Evolutionary conservation across 2,888 invertebrate genomes (phyloP), one percentile per base, ranked within the genome.

Genomic region (Catocala sponsa): DNA sequence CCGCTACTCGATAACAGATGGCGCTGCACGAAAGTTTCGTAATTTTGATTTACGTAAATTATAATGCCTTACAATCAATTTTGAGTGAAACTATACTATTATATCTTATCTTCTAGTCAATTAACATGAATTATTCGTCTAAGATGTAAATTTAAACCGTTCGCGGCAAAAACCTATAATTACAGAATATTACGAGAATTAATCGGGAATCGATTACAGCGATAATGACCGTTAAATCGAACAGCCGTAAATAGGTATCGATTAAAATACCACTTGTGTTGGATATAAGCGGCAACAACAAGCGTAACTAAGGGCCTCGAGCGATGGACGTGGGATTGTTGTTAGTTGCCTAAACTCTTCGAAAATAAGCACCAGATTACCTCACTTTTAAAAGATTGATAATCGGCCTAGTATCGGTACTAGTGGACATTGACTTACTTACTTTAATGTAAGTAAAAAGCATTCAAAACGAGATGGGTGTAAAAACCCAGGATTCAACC

Each of bases 1-100:
- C 43, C 4, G 76, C 91, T 89, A 91, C 83, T 90, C 84, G 65
- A 73, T 59, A 75, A 78, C 60, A 91, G 91, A 87, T 90, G 90
- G 88, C 91, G 87, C 67, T 79, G 75, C n/a, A 6, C 25, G 6
- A 4, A 11, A 33, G 11, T 41, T 52, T 6, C 12, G 6, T 6
- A 11, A 33, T 15, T 41, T 52, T 6, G 1, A 5, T 60, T 25
- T 10, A 4, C 35, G 12, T 43, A 15, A 46, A 54, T 46, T 13
- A 46, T 7, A 11, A 12, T 35, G 7, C 49, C n/a, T 4, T 6
- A 25, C 0, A 25, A 46, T 11, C 4, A 52, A 49, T 43, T n/a
- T 44, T 5, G 42, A 72, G 55, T 49, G 52, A 73, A 67, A 65
- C 46, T 47, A 7, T 2, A 32, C 32, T 35, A 59, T 59, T 76